A percentile compares a stretch with the other conserved stretches of the same genome.
These are phyloP conservation scores for Chunga burmeisteri DNA, from an alignment of 2,113 vertebrate species.

Conservation along the genomic window DNA sequence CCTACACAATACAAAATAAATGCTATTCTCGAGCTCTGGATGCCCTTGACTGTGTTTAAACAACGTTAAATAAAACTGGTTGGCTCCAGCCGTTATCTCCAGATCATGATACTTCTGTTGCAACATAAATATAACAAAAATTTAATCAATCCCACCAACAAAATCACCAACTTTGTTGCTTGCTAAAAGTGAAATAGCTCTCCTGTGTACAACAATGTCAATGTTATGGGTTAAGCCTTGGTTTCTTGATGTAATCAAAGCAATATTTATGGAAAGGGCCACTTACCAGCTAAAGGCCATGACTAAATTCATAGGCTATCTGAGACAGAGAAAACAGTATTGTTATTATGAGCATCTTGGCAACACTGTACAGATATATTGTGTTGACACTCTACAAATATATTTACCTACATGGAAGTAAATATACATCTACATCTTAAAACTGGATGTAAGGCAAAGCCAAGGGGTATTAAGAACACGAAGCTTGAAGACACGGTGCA, in stretches of 20 bases:
- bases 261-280: neutral
- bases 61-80: slow-evolving; percentile 21
- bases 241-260: slow-evolving; percentile 11
- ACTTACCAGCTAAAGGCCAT: slow-evolving; percentile 37
- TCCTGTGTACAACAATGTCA: neutral
- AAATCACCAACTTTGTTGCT: neutral
- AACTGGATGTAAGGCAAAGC: neutral
- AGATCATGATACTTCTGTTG: neutral
- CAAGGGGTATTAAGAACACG: neutral
- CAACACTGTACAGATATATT: neutral
- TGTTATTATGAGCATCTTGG: slow-evolving; percentile 6
- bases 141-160: slow-evolving; percentile 42
- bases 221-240: neutral
- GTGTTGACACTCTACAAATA: neutral
- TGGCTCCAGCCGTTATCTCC: slow-evolving; percentile 1
- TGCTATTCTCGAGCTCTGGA: neutral
- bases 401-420: neutral
- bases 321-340: slow-evolving; percentile 15
- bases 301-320: slow-evolving; percentile 2
- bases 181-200: neutral
- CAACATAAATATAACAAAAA: slow-evolving; percentile 27
- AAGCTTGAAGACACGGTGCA: neutral
- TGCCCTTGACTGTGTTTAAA: slow-evolving; percentile 11
- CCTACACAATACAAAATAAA: neutral
- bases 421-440: neutral